These are phyloP conservation scores for Trachelus troglodyta DNA, from an alignment of 2,888 invertebrate species.

Conservation along the genomic window DNA sequence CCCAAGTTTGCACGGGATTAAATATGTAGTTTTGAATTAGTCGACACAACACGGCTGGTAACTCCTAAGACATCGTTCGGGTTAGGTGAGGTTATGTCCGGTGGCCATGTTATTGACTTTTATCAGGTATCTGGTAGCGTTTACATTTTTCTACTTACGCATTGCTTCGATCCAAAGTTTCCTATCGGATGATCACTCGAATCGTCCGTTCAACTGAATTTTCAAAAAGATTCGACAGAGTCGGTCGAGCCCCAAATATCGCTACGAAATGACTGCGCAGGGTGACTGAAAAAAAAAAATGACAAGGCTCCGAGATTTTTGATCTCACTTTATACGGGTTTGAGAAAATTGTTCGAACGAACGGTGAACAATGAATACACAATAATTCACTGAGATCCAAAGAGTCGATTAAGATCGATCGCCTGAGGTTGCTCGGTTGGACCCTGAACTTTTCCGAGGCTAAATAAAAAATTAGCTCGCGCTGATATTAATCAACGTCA, in stretches of 20 bases:
- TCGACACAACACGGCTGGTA: conserved; percentile 24
- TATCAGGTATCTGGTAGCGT: neutral
- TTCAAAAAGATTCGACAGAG: neutral
- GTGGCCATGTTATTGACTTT: neutral
- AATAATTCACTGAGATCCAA: neutral
- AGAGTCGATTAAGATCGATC: neutral
- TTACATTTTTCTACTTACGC: neutral
- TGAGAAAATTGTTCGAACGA: neutral
- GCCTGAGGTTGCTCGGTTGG: neutral
- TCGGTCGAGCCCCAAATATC: neutral
- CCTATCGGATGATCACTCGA: neutral
- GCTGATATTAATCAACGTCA: neutral
- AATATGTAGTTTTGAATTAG: conserved; percentile 64
- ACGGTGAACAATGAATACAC: neutral
- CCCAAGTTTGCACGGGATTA: conserved; percentile 59
- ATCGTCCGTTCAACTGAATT: neutral
- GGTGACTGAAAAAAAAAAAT: neutral
- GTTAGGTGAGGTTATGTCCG: neutral
- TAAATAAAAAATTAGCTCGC: neutral
- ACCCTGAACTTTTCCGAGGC: neutral
- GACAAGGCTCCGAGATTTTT: neutral
- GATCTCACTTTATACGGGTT: neutral
- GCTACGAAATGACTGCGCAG: neutral
- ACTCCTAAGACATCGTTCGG: conserved; percentile 32
- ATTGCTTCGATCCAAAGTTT: neutral